Conservation (phyloP, 2,113 vertebrate genomes). For the Gobiocypris rarus region DNA sequence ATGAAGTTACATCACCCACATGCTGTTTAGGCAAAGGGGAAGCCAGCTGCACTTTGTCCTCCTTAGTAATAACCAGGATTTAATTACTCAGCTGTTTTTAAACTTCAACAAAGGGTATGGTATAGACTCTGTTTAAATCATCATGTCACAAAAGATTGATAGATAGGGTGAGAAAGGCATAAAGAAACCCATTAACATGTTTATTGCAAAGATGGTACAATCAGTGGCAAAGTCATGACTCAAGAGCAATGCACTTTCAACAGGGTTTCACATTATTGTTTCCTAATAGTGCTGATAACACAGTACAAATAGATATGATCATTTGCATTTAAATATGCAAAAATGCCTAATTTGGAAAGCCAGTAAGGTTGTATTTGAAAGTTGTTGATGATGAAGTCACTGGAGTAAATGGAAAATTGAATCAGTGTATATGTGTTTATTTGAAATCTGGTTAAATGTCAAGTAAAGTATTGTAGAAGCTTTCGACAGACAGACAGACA, state of each 20-base stretch:
- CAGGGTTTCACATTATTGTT: background rate
- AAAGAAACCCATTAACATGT: background rate
- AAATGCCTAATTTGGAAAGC: background rate
- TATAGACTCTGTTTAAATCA: background rate
- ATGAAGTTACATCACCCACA: background rate
- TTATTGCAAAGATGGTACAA: background rate
- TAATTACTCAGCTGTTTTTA: slow-evolving; percentile 44
- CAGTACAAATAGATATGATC: background rate
- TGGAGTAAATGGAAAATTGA: background rate
- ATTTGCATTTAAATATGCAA: background rate
- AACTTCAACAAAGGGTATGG: slow-evolving; percentile 8
- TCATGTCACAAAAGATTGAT: background rate
- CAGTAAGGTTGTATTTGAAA: background rate
- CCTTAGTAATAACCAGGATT: slow-evolving; percentile 13
- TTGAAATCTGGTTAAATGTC: background rate
- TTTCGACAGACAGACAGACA: background rate
- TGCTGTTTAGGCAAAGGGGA: slow-evolving; percentile 5
- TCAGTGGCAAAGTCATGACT: too few relatives aligned
- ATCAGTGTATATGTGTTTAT: background rate
- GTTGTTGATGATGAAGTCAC: background rate
- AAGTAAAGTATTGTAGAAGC: background rate
- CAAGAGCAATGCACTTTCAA: background rate
- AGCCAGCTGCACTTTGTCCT: slow-evolving; percentile 47
- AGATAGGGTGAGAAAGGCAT: background rate
- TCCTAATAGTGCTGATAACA: slow-evolving; percentile 6